Evolutionary conservation across 2,888 invertebrate genomes (phyloP), one percentile per base, ranked within the genome.

Genomic region (Parnassius apollo): DNA sequence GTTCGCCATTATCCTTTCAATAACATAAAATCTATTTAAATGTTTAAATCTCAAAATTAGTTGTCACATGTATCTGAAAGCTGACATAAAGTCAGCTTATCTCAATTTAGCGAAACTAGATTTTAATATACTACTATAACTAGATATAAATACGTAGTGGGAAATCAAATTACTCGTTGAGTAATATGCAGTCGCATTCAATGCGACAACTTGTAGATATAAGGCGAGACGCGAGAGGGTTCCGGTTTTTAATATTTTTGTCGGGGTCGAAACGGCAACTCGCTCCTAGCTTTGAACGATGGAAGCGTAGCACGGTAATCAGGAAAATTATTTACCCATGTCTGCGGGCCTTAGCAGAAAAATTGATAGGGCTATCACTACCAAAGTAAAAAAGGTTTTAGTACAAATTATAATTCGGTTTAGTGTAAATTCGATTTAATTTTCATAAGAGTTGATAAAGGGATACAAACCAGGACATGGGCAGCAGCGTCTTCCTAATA

Each of bases 271-370:
- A 75, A 77, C 78, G 77, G 76, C 65, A 59, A 48, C 66, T 56
- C 68, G 65, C 61, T 69, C 70, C 73, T 73, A 76, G 75, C 77
- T 74, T 75, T 74, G 77, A 76, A 71, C 75, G 78, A 76, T 80
- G 85, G 83, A 83, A 87, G 74, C 73, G 76, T 71, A 75, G 83
- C 81, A 80, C 88, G 86, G 88, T 89, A 91, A 91, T 90, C 90
- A 91, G 83, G 85, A 81, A 88, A 90, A 90, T 90, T 91, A 90
- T 91, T 91, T 91, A 91, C 91, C 85, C 86, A 88, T 86, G 88
- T 89, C 87, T 88, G 78, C 82, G 76, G 75, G 76, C 69, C 79
- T 80, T 76, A 82, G 75, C 76, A 78, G 69, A 75, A 79, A 79
- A 75, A 75, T 69, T 35, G 56, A 67, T 86, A 89, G 89, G 90